These are phyloP conservation scores for Rambutsinella grinnellia DNA, from an alignment of 2,888 invertebrate genomes.

Conservation along the genomic window DNA sequence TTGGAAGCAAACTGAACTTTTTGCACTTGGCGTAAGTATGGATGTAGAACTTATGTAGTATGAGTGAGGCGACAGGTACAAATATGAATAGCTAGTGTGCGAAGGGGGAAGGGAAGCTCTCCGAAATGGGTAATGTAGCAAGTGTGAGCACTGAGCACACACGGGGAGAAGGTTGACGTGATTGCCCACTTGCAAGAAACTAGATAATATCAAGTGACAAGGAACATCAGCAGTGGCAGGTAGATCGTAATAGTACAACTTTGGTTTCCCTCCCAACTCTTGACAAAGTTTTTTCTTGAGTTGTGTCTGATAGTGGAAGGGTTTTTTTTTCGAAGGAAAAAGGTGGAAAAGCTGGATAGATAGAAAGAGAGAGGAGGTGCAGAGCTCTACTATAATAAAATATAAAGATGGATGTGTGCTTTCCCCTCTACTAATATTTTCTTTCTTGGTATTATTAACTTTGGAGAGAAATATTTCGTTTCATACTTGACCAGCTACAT, in stretches of 20 bases:
- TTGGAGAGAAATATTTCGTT: constrained; percentile 5
- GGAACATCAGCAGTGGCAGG: constrained; percentile 52
- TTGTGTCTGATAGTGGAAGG: not conserved
- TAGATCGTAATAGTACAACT: constrained; percentile 48
- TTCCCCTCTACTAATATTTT: not conserved
- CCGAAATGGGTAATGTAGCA: not conserved
- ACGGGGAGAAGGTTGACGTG: not conserved
- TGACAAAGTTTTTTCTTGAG: constrained; percentile 14
- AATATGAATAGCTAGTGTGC: not conserved
- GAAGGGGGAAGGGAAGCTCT: no score
- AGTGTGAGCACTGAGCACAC: not conserved
- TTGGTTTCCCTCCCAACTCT: constrained; percentile 45
- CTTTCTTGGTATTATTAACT: not conserved
- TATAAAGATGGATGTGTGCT: not conserved
- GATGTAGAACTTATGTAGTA: no score
- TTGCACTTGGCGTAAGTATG: no score
- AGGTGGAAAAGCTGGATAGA: no score
- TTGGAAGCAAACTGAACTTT: not conserved
- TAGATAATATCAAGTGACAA: constrained; percentile 57
- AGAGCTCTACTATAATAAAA: not conserved
- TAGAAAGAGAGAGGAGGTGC: no score
- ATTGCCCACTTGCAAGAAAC: constrained; percentile 46
- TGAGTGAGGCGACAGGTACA: not conserved
- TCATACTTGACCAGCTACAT: constrained; percentile 47
- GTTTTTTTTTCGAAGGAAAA: no score